Percentiles rank a stretch among this genome's conserved stretches.
These are phyloP conservation scores for Acronicta alni DNA, from an alignment of 2,888 invertebrate species.

Conservation along the genomic window DNA sequence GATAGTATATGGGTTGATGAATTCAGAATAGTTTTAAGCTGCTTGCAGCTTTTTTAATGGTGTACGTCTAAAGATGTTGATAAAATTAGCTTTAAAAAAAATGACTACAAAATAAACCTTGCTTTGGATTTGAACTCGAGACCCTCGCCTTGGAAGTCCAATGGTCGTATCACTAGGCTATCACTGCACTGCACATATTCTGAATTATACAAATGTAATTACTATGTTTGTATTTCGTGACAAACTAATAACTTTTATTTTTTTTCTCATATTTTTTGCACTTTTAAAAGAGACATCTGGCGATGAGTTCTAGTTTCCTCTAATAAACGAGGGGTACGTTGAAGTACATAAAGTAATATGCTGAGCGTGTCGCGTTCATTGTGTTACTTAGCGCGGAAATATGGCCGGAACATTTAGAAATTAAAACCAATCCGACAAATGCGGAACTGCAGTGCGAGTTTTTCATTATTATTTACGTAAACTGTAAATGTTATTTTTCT, in stretches of 20 bases:
- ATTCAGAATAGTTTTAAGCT: too few species aligned
- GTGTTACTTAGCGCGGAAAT: slow-evolving; percentile 29
- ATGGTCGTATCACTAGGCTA: too few species aligned
- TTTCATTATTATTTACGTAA: slow-evolving; percentile 2
- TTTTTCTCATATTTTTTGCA: slow-evolving; percentile 1
- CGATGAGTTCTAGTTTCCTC: slow-evolving; percentile 18
- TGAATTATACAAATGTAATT: background rate
- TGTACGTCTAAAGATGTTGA: too few species aligned
- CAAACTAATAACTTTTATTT: background rate
- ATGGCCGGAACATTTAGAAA: slow-evolving; percentile 55
- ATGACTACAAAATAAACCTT: too few species aligned
- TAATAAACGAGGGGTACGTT: slow-evolving; percentile 8
- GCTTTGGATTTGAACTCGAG: too few species aligned
- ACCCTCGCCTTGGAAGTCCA: too few species aligned
- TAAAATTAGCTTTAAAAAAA: too few species aligned
- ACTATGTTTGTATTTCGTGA: background rate
- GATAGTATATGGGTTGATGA: too few species aligned
- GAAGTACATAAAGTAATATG: slow-evolving; percentile 19
- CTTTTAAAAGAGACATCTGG: slow-evolving; percentile 15
- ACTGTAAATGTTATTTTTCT: background rate
- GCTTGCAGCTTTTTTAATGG: too few species aligned
- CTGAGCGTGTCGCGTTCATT: slow-evolving; percentile 13
- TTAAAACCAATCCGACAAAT: slow-evolving; percentile 59
- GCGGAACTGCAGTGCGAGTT: slow-evolving; percentile 26
- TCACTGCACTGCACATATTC: too few species aligned